These are phyloP conservation scores for Tachina grossa DNA, from an alignment of 2,888 invertebrate genomes.

Conservation along the genomic window DNA sequence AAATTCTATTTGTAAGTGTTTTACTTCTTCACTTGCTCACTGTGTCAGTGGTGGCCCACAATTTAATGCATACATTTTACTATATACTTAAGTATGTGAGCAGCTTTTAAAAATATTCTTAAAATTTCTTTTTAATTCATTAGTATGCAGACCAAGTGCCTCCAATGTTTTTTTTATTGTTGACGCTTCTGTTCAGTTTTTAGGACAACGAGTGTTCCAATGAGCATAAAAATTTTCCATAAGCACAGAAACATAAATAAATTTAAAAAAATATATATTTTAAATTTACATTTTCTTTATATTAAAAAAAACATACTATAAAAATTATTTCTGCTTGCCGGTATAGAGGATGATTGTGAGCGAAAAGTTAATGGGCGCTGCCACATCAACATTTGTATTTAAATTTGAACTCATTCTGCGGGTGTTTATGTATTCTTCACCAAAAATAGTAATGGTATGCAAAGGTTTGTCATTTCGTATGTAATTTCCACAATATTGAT, in stretches of 20 bases:
- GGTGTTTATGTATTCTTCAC: too few relatives aligned
- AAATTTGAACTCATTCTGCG: too few relatives aligned
- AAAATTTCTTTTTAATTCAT: slow-evolving; percentile 59
- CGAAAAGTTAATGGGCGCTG: too few relatives aligned
- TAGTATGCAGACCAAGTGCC: slow-evolving; percentile 62
- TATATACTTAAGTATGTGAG: not conserved
- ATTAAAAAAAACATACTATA: not conserved
- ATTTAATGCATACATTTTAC: not conserved
- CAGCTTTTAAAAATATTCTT: slow-evolving; percentile 38
- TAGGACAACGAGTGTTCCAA: slow-evolving; percentile 33
- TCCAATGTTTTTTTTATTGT: slow-evolving; percentile 21
- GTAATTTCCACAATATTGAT: too few relatives aligned
- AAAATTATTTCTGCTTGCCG: not conserved
- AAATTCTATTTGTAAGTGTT: too few relatives aligned
- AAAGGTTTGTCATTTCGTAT: too few relatives aligned
- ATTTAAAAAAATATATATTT: not conserved
- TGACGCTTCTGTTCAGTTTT: slow-evolving; percentile 32
- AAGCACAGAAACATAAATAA: not conserved
- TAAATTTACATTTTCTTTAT: not conserved
- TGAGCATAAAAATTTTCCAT: slow-evolving; percentile 2
- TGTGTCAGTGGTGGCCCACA: not conserved
- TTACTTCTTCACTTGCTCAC: not conserved
- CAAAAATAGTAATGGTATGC: too few relatives aligned
- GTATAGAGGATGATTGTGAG: not conserved
- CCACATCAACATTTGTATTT: too few relatives aligned